Evolutionary conservation across 2,888 invertebrate genomes (phyloP).

Genomic region (Byasa hedistus): DNA sequence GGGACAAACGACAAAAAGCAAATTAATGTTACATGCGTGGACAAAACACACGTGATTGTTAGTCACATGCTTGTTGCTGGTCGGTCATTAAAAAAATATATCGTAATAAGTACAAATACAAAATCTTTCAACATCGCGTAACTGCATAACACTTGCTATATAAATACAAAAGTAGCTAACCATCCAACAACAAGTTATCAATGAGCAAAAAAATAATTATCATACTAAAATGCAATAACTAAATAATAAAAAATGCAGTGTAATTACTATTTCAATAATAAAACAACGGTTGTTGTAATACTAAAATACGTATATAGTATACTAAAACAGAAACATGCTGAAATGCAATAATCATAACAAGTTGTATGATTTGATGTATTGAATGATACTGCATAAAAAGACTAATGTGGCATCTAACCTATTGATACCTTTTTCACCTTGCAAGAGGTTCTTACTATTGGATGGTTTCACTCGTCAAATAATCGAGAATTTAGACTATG

Average conservation of each 20-base stretch:
- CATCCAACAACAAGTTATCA: conserved; percentile 13
- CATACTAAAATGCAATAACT: background rate
- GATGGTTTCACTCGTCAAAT: no score
- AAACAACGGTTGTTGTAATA: background rate
- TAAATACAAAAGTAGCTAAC: background rate
- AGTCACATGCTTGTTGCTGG: conserved; percentile 35
- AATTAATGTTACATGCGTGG: conserved; percentile 66
- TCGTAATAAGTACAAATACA: background rate
- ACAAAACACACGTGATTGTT: conserved; percentile 55
- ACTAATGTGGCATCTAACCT: no score
- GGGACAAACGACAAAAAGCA: conserved; percentile 74
- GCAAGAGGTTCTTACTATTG: no score
- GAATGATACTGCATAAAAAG: background rate
- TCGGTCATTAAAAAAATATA: background rate
- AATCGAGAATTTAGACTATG: no score
- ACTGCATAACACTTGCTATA: background rate
- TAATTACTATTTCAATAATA: background rate
- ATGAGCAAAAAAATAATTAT: conserved; percentile 2
- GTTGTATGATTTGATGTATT: conserved; percentile 16
- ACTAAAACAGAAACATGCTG: conserved; percentile 12
- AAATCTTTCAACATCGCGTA: background rate
- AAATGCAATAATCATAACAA: conserved; percentile 5
- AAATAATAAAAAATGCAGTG: conserved; percentile 15
- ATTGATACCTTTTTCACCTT: no score
- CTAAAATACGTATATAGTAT: no score